These are phyloP conservation scores for Atrina japonica DNA, from an alignment of 2,888 invertebrate genomes.

Conservation along the genomic window DNA sequence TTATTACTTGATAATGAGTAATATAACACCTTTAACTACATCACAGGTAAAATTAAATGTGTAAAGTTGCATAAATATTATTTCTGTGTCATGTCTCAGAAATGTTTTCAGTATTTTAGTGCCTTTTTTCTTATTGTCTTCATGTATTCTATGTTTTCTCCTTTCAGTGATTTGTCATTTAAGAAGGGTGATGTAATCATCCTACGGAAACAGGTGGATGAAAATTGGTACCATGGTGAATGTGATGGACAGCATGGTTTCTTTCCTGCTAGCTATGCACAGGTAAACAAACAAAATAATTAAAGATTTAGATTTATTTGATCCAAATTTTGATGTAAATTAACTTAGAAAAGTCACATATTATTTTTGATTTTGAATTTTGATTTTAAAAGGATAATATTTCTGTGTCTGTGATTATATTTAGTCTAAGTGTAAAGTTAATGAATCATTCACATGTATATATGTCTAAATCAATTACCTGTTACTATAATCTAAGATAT, in stretches of 20 bases:
- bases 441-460: no score
- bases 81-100: no score
- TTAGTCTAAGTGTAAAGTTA: neutral
- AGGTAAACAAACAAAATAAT: constrained; percentile 84
- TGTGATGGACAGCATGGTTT: constrained; percentile 95
- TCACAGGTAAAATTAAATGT: no score
- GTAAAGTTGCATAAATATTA: no score
- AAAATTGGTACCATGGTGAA: constrained; percentile 99
- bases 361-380: neutral
- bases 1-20: no score
- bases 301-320: neutral
- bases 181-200: constrained; percentile 95
- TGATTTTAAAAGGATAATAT: neutral
- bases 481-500: no score
- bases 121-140: no score
- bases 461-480: no score
- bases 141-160: no score
- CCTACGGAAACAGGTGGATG: constrained; percentile 94
- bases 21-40: no score
- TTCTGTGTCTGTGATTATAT: neutral
- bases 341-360: neutral
- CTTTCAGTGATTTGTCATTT: constrained; percentile 94
- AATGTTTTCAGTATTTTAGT: no score
- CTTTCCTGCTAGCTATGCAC: constrained; percentile 97
- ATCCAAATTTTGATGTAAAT: neutral